Evolutionary conservation across 2,888 invertebrate genomes (phyloP).

Genomic region (Rhogogaster chlorosoma): DNA sequence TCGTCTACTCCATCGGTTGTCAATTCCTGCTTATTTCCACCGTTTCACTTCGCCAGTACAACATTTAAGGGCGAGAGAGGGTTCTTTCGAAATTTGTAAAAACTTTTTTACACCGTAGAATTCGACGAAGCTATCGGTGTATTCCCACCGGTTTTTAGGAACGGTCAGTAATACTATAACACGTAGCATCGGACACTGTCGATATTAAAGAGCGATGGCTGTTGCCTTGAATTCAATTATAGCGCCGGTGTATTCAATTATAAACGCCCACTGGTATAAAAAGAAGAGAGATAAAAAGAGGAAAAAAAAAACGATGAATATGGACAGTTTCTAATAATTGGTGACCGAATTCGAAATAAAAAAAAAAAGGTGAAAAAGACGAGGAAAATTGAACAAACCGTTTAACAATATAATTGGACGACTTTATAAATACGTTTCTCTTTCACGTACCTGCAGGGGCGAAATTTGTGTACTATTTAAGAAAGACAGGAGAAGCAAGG

Average conservation of each 20-base stretch:
- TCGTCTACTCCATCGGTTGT: not conserved
- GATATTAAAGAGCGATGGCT: not conserved
- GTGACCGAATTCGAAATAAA: not conserved
- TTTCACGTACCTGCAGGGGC: not conserved
- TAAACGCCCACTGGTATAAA: not conserved
- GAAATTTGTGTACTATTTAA: not conserved
- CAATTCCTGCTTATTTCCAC: not conserved
- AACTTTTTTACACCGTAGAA: not conserved
- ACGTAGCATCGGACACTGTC: not conserved
- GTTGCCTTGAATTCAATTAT: slow-evolving; percentile 3
- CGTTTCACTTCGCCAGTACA: not conserved
- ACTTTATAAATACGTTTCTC: not conserved
- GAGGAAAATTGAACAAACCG: not conserved
- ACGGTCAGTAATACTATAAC: not conserved
- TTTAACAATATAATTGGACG: not conserved
- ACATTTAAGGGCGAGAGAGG: not conserved
- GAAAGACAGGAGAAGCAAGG: not conserved
- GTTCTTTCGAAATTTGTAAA: not conserved
- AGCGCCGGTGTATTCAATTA: slow-evolving; percentile 1
- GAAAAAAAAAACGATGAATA: not conserved
- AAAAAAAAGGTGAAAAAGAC: not conserved
- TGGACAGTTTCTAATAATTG: not conserved
- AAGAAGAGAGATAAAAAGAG: not conserved
- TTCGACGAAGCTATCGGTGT: not conserved
- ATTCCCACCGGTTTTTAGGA: not conserved